Evolutionary conservation across 2,888 invertebrate genomes (phyloP).

Genomic region (Scelioninae gen. 2): DNA sequence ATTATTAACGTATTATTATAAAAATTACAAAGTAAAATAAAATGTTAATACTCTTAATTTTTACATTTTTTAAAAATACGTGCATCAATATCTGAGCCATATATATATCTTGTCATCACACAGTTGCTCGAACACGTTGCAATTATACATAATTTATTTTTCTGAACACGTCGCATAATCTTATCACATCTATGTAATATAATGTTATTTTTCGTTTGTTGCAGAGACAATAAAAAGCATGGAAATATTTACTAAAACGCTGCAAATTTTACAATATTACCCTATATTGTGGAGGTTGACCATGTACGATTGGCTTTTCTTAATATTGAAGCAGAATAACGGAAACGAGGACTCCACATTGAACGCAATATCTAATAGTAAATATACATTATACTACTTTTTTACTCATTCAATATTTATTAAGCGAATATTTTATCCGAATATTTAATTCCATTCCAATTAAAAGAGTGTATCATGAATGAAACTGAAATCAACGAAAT

Average conservation of each 20-base stretch:
- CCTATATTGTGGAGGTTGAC: slow-evolving; percentile 12
- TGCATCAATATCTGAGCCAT: too few relatives aligned
- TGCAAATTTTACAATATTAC: slow-evolving; percentile 23
- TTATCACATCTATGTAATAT: neutral
- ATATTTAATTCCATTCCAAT: too few relatives aligned
- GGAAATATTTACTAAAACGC: slow-evolving; percentile 30
- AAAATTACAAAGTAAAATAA: too few relatives aligned
- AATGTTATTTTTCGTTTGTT: slow-evolving; percentile 16
- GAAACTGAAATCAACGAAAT: too few relatives aligned
- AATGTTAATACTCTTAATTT: too few relatives aligned
- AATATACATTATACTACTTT: slow-evolving; percentile 15
- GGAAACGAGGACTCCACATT: slow-evolving; percentile 13
- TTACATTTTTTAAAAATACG: too few relatives aligned
- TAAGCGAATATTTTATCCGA: neutral
- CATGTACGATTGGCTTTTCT: slow-evolving; percentile 32
- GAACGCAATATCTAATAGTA: slow-evolving; percentile 34
- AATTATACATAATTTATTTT: too few relatives aligned
- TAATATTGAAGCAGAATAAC: slow-evolving; percentile 31
- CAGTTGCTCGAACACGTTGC: too few relatives aligned
- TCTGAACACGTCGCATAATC: too few relatives aligned
- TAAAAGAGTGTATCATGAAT: too few relatives aligned
- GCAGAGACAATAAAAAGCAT: slow-evolving; percentile 14
- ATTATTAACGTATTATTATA: too few relatives aligned
- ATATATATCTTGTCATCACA: too few relatives aligned
- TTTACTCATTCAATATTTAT: neutral